Conservation (phyloP, 2,113 vertebrate genomes). For the Dipodomys spectabilis region DNA sequence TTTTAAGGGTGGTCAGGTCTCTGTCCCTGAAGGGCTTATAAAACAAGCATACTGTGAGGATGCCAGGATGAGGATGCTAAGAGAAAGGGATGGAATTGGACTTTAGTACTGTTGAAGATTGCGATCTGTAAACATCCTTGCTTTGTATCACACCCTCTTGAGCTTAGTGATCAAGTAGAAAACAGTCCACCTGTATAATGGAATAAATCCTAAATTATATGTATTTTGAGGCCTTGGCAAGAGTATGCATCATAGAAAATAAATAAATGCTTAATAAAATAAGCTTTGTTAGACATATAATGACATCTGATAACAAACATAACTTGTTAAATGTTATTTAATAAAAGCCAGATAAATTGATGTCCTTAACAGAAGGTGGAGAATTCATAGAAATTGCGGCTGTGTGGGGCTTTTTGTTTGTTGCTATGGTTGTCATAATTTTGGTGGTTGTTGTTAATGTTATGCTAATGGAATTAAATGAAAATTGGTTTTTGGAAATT, state of each 20-base stretch:
- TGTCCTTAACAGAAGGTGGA: constrained; percentile 66
- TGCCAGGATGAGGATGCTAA: background rate
- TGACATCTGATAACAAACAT: constrained; percentile 50
- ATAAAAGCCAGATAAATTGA: constrained; percentile 66
- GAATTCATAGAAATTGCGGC: constrained; percentile 72
- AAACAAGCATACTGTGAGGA: constrained; percentile 10
- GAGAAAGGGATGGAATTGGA: constrained; percentile 38
- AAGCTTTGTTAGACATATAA: constrained; percentile 53
- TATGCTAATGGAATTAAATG: constrained; percentile 56
- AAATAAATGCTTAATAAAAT: constrained; percentile 74
- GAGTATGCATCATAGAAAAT: constrained; percentile 48
- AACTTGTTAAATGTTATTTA: constrained; percentile 41
- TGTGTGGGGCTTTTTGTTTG: background rate
- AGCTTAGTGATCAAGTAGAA: constrained; percentile 33
- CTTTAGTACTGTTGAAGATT: constrained; percentile 17
- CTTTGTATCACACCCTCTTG: constrained; percentile 12
- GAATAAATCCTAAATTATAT: constrained; percentile 43
- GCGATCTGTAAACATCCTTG: constrained; percentile 60
- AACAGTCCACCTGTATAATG: constrained; percentile 37
- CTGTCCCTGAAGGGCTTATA: constrained; percentile 17
- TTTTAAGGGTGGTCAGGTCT: constrained; percentile 48
- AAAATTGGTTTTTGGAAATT: constrained; percentile 79
- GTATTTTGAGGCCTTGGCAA: constrained; percentile 43
- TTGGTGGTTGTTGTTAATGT: constrained; percentile 37
- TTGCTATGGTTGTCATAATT: too few species aligned